These are phyloP conservation scores for Microctonus hyperodae DNA, from an alignment of 2,888 invertebrate genomes.

Conservation along the genomic window DNA sequence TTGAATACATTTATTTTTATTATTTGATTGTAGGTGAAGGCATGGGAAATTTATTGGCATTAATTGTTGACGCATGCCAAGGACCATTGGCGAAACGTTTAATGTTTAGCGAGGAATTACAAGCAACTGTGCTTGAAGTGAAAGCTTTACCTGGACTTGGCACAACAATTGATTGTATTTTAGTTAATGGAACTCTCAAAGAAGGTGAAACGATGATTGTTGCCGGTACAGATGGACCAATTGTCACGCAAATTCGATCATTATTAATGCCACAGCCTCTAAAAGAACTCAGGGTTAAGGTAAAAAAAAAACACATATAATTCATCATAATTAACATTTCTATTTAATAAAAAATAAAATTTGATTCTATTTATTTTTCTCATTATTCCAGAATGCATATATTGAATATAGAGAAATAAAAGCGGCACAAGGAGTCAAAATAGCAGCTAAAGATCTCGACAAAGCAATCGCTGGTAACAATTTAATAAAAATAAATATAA, in stretches of 20 bases:
- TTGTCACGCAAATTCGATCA: slow-evolving; percentile 96
- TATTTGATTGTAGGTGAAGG: slow-evolving; percentile 78
- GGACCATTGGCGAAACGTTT: slow-evolving; percentile 86
- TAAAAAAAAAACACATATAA: too few species aligned
- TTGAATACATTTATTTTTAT: slow-evolving; percentile 27
- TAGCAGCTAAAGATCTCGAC: slow-evolving; percentile 97
- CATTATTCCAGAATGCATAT: slow-evolving; percentile 91
- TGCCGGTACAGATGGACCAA: slow-evolving; percentile 98
- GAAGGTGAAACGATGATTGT: slow-evolving; percentile 95
- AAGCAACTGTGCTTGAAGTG: slow-evolving; percentile 87
- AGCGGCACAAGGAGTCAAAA: slow-evolving; percentile 98
- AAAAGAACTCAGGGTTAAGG: slow-evolving; percentile 96
- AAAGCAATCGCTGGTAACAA: slow-evolving; percentile 85
- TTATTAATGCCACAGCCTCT: slow-evolving; percentile 98
- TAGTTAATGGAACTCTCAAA: slow-evolving; percentile 93
- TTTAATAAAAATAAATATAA: slow-evolving; percentile 15
- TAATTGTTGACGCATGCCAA: slow-evolving; percentile 93
- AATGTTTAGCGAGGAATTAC: slow-evolving; percentile 91
- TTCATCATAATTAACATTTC: slow-evolving; percentile 6
- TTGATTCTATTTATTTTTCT: slow-evolving; percentile 43
- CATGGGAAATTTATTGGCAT: slow-evolving; percentile 95
- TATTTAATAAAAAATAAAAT: slow-evolving; percentile 2
- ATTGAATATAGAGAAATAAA: slow-evolving; percentile 92
- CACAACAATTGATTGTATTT: slow-evolving; percentile 98
- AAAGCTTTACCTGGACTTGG: slow-evolving; percentile 97